Percentiles rank a stretch among this genome's conserved stretches.
phyloP scores from a whole-genome alignment of 1,140 invertebrate genomes.

The Sarcophaga bullata region DNA sequence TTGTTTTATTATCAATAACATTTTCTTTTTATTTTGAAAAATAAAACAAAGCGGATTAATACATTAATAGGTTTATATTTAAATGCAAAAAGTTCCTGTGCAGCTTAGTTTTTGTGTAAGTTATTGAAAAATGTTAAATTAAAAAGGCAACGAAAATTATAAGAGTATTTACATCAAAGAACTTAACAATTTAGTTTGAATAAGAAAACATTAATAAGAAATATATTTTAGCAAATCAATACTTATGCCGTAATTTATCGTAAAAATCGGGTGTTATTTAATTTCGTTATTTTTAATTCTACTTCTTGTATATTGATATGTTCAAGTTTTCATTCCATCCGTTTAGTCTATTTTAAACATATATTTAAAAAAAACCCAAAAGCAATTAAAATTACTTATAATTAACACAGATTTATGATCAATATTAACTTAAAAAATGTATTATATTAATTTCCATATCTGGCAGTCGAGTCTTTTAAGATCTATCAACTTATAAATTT shows the following conservation, averaged over 20 bases:
- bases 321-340: constrained; percentile 38
- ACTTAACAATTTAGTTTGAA: no score
- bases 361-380: constrained; percentile 36
- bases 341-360: constrained; percentile 47
- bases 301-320: constrained; percentile 37
- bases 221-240: no score
- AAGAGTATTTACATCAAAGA: no score
- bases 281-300: constrained; percentile 47
- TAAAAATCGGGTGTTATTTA: constrained; percentile 52
- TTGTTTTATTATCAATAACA: constrained; percentile 24
- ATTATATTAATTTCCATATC: no score
- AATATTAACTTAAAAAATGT: no score
- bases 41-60: constrained; percentile 50
- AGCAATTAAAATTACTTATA: neutral
- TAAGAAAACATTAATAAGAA: no score
- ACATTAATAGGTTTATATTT: constrained; percentile 57
- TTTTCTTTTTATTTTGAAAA: constrained; percentile 47
- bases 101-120: constrained; percentile 63
- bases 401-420: no score
- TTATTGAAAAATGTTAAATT: neutral
- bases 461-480: no score
- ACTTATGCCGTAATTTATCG: no score
- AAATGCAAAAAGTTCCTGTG: constrained; percentile 64
- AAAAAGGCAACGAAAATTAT: no score
- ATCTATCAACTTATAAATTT: no score